Percentiles rank a stretch among this genome's conserved stretches.
phyloP scores from a whole-genome alignment of 2,888 invertebrate species.

The Fragum whitleyi region DNA sequence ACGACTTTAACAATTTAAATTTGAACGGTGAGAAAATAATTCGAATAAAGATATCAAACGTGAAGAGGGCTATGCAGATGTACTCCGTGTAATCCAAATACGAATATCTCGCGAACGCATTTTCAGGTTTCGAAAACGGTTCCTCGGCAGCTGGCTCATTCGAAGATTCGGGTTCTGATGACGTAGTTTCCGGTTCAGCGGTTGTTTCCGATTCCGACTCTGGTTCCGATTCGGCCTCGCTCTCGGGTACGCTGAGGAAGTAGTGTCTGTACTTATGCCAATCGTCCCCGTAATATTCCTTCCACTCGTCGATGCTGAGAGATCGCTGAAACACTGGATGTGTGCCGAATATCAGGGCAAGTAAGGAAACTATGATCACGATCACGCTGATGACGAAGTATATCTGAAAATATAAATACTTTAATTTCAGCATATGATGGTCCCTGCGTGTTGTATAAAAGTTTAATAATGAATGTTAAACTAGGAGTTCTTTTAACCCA shows the following conservation, averaged over 20 bases:
- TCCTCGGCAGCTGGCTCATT: slow-evolving; percentile 38
- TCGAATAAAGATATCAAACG: slow-evolving; percentile 73
- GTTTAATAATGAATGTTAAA: too few species aligned
- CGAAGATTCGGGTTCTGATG: slow-evolving; percentile 26
- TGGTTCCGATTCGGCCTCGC: slow-evolving; percentile 27
- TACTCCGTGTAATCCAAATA: slow-evolving; percentile 66
- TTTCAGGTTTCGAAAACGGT: slow-evolving; percentile 54
- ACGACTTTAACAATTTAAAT: slow-evolving; percentile 62
- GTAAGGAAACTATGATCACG: slow-evolving; percentile 72
- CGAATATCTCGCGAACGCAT: slow-evolving; percentile 47
- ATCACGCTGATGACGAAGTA: slow-evolving; percentile 69
- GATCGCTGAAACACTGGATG: slow-evolving; percentile 64
- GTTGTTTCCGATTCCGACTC: slow-evolving; percentile 26
- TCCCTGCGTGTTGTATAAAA: too few species aligned
- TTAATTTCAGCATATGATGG: too few species aligned
- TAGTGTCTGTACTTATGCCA: slow-evolving; percentile 57
- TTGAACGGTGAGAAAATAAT: slow-evolving; percentile 68
- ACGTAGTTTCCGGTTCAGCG: slow-evolving; percentile 32
- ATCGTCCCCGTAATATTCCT: slow-evolving; percentile 61
- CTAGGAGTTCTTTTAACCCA: too few species aligned
- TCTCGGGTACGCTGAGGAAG: slow-evolving; percentile 38
- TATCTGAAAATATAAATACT: slow-evolving; percentile 66
- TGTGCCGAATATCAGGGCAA: slow-evolving; percentile 73
- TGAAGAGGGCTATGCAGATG: slow-evolving; percentile 70
- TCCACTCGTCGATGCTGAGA: slow-evolving; percentile 66